Conservation (phyloP, 2,113 vertebrate species). For the Engystomops pustulosus region DNA sequence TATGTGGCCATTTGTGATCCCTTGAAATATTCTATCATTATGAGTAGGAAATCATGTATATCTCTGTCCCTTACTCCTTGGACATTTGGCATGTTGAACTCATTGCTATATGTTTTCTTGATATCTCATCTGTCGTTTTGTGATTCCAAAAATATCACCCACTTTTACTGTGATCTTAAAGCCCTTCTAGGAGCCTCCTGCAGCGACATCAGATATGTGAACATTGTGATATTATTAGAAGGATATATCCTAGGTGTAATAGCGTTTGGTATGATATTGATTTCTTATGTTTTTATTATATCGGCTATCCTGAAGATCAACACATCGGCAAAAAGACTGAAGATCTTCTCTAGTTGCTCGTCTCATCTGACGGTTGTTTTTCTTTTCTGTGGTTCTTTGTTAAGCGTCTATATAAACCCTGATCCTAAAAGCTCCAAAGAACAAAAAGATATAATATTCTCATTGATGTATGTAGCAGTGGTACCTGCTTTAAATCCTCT, state of each 20-base stretch:
- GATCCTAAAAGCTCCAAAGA: conserved; percentile 16
- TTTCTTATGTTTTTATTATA: conserved; percentile 41
- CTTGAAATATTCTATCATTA: conserved; percentile 28
- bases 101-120: background rate
- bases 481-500: conserved; percentile 44
- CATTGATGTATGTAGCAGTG: conserved; percentile 30
- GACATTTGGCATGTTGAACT: conserved; percentile 5
- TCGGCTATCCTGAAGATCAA: conserved; percentile 40
- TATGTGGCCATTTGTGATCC: conserved; percentile 26
- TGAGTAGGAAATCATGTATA: background rate
- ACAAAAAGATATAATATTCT: conserved; percentile 1
- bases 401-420: conserved; percentile 19
- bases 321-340: background rate
- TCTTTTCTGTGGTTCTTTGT: conserved; percentile 27
- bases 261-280: conserved; percentile 29
- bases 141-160: background rate
- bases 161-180: conserved; percentile 47
- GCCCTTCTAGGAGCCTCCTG: conserved; percentile 12
- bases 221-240: conserved; percentile 23
- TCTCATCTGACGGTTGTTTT: conserved; percentile 33
- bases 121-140: conserved; percentile 32
- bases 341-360: conserved; percentile 17
- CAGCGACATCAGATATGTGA: background rate
- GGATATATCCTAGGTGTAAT: conserved; percentile 18
- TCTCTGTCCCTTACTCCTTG: background rate